Conservation (phyloP, 1,140 invertebrate species). For the Notospermus geniculatus region DNA sequence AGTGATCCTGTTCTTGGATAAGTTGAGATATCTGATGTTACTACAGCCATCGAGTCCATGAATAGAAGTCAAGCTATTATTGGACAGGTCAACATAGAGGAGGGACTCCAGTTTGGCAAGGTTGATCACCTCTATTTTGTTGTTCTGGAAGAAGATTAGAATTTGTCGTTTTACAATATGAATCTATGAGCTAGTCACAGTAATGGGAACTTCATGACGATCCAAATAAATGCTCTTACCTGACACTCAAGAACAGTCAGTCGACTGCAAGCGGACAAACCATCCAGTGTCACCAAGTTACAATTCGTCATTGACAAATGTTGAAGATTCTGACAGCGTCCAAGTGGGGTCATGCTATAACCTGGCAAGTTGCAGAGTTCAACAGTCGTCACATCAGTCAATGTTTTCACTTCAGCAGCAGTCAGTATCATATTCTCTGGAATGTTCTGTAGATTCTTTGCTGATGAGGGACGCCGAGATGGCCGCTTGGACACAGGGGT, state of each 20-base stretch:
- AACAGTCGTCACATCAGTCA: slow-evolving; percentile 46
- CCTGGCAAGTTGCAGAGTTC: slow-evolving; percentile 43
- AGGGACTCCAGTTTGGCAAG: slow-evolving; percentile 38
- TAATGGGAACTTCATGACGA: not conserved
- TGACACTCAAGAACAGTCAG: slow-evolving; percentile 40
- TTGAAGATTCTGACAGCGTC: slow-evolving; percentile 39
- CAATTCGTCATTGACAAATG: slow-evolving; percentile 39
- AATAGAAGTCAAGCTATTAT: slow-evolving; percentile 41
- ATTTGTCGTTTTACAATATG: no score
- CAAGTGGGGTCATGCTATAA: slow-evolving; percentile 37
- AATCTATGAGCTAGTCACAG: not conserved
- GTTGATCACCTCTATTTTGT: slow-evolving; percentile 44
- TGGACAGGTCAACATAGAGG: slow-evolving; percentile 38
- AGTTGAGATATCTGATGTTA: slow-evolving; percentile 45
- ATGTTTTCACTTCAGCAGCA: slow-evolving; percentile 32
- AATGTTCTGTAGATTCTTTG: slow-evolving; percentile 40
- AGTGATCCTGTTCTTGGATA: slow-evolving; percentile 44
- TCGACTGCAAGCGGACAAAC: slow-evolving; percentile 40
- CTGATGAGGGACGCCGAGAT: slow-evolving; percentile 35
- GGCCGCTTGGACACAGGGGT: slow-evolving; percentile 24
- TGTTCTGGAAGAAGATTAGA: slow-evolving; percentile 31
- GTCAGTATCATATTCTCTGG: slow-evolving; percentile 31
- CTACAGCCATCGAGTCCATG: slow-evolving; percentile 46
- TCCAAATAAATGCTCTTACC: slow-evolving; percentile 21
- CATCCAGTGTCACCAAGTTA: slow-evolving; percentile 40